Evolutionary conservation across 2,888 invertebrate species (phyloP).

Genomic region (Fissipunctia ypsillon): DNA sequence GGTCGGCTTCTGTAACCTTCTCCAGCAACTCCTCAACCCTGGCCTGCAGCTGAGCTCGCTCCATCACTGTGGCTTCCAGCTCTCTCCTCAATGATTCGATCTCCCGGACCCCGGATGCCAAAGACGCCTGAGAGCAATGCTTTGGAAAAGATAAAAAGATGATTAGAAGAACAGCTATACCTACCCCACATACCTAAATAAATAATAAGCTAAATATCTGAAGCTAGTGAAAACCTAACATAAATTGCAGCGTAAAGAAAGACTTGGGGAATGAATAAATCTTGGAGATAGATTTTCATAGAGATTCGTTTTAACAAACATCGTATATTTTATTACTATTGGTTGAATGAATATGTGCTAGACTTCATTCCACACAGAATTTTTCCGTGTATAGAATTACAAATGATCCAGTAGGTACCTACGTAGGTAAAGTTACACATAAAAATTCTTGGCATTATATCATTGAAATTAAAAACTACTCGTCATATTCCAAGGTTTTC

Average conservation of each 20-base stretch:
- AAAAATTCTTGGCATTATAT: conserved; percentile 14
- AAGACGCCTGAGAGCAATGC: conserved; percentile 77
- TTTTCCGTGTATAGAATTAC: conserved; percentile 27
- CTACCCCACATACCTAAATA: no score
- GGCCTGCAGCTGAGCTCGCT: conserved; percentile 92
- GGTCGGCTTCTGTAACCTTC: conserved; percentile 92
- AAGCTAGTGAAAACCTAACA: no score
- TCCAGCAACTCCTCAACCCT: conserved; percentile 91
- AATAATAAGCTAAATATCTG: no score
- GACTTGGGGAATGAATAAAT: neutral
- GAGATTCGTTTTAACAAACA: neutral
- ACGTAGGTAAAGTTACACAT: neutral
- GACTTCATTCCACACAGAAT: neutral
- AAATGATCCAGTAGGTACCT: conserved; percentile 4
- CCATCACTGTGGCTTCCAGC: conserved; percentile 92
- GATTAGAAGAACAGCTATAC: neutral
- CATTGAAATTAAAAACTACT: neutral
- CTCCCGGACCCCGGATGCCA: conserved; percentile 90
- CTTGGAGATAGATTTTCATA: neutral
- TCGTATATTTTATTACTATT: neutral
- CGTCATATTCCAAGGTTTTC: conserved; percentile 10
- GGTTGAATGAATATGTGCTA: neutral
- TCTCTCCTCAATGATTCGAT: conserved; percentile 92
- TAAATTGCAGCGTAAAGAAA: neutral
- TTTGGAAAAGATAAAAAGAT: neutral